Conservation (phyloP, 2,797 vertebrate species). For the Syngnathus rostellatus region DNA sequence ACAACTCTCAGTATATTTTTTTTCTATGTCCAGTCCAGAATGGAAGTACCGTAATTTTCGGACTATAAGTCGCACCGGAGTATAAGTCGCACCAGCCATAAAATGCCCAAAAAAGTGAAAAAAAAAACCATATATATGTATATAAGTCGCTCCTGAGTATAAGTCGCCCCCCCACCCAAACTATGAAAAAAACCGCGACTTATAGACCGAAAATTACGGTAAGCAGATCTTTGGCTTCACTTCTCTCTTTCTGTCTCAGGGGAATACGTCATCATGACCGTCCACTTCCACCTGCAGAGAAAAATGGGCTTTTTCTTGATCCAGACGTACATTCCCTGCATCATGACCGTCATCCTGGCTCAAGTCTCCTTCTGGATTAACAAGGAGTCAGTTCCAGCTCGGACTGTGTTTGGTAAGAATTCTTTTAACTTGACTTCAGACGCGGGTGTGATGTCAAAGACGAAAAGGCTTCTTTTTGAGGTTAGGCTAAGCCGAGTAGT, state of each 20-base stretch:
- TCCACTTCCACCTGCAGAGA: conserved; percentile 90
- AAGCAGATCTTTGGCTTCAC: neutral
- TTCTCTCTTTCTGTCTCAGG: conserved; percentile 57
- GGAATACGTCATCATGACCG: conserved; percentile 96
- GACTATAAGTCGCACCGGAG: too few relatives aligned
- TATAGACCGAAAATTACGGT: too few relatives aligned
- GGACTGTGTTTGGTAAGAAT: conserved; percentile 89
- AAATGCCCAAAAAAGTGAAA: too few relatives aligned
- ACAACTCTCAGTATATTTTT: neutral
- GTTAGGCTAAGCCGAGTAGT: conserved; percentile 4
- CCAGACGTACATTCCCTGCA: conserved; percentile 94
- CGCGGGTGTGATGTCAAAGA: neutral
- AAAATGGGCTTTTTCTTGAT: conserved; percentile 96
- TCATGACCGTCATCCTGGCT: conserved; percentile 94
- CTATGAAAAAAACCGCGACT: too few relatives aligned
- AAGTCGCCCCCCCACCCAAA: too few relatives aligned
- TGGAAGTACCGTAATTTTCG: neutral
- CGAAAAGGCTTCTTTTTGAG: neutral
- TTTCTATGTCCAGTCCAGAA: neutral
- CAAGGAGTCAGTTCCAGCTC: conserved; percentile 92
- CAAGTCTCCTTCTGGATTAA: conserved; percentile 98
- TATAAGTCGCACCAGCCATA: too few relatives aligned
- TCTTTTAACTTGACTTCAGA: conserved; percentile 9
- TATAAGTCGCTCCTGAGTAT: too few relatives aligned
- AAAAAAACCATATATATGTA: too few relatives aligned